Evolutionary conservation across 35 echinoderm and acorn worm genomes (phyloP), one percentile per base, ranked within the genome.

Genomic region (Amphiura filiformis): DNA sequence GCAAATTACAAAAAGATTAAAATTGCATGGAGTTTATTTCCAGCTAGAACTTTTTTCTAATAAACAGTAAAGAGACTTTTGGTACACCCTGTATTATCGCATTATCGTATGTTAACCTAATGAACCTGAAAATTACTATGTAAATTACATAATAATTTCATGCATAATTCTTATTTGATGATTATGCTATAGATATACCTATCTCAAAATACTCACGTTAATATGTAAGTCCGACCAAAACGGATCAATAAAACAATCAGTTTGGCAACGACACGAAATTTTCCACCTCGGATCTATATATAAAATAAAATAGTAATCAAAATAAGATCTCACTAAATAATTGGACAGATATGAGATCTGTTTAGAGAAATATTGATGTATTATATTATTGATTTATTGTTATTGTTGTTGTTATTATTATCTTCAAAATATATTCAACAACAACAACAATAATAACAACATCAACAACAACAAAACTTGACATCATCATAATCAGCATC

Each of bases 201-300:
- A n/a, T n/a, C n/a, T n/a, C n/a, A n/a, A n/a, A 22, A 35, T 82
- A 84, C 88, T 90, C 84, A 90, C 88, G 82, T 75, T 38, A 84
- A 77, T 26, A 90, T 90, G 44, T 90, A 90, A 5, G 80, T 90
- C 41, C 76, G 82, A 57, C 88, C 64, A 52, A 90, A 42, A 31
- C 88, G 82, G 13, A 84, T 34, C 28, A 90, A 70, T 37, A 84
- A 75, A 33, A 90, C 35, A n/a, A 90, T 84, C 22, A 84, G 81
- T 84, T 90, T 90, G 34, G 81, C 88, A 11, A 90, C 65, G 23
- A 80, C 76, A 12, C 32, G 80, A 35, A 90, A 76, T 52, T 81
- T 82, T 84, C 88, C 88, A 57, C 35, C 61, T 90, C 64, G 83
- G 40, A 17, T 84, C 35, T 32, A 26, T 38, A 65, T 37, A 34